Base-by-base conservation (phyloP, 2,113 vertebrate genomes). In the Setophaga kirtlandii region DNA sequence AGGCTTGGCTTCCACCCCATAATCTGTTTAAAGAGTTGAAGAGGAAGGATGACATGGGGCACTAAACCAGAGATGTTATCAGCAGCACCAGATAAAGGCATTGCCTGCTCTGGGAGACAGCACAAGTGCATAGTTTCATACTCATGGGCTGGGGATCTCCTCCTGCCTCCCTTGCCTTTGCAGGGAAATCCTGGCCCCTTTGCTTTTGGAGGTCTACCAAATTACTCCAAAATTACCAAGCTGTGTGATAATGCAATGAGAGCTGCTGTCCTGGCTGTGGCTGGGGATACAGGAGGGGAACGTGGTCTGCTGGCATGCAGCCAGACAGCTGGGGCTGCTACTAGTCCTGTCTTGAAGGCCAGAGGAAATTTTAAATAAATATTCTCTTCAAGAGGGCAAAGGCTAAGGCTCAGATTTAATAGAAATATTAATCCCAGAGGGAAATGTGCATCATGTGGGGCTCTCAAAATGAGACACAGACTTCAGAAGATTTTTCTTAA, bases 401-500 rank as follows among this genome's bases (percentile, higher is more conserved):
- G 50, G 56, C 77, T 0, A 7, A 69, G 65, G 42, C 65, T 95
- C 1, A 3, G 76, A 28, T 75, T 94, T 89, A 76, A 83, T 69
- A n/a, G 65, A 69, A 91, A 83, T 68, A 91, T 87, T 85, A 87
- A 68, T 95, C 84, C 87, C 93, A 77, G 62, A 73, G 83, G 96
- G 67, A 94, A 64, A 12, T 8, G 53, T 12, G 24, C 68, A 46
- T 89, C 78, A 73, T 58, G 63, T 46, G 42, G 41, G 67, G n/a
- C 28, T 96, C 49, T 73, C 49, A 62, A 37, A 87, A 44, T 21
- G 74, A 89, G 93, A 76, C n/a, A 53, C 62, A 83, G 39, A 31
- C 74, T 87, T 94, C 87, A 91, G 89, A 91, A 95, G 84, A 74
- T 80, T 52, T 93, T 78, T 83, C 46, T 93, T 83, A 85, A 87